Evolutionary conservation across 1,140 invertebrate species (phyloP).

Genomic region (Zaprionus capensis): DNA sequence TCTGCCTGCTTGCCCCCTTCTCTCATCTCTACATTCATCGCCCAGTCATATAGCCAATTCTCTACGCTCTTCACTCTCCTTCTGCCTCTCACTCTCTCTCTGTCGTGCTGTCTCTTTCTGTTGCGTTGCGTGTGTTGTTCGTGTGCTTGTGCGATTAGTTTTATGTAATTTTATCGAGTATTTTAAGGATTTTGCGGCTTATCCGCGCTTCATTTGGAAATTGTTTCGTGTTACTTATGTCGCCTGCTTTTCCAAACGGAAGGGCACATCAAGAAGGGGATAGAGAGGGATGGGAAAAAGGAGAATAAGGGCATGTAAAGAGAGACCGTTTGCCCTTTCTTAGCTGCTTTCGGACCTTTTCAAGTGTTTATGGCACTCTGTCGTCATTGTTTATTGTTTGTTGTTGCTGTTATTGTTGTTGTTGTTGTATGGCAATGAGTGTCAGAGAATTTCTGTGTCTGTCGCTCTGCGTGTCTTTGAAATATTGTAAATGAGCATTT

Average conservation of each 20-base stretch:
- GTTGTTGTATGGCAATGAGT: slow-evolving; percentile 56
- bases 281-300: background rate
- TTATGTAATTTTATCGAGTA: slow-evolving; percentile 84
- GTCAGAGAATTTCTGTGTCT: slow-evolving; percentile 43
- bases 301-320: slow-evolving; percentile 41
- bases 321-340: slow-evolving; percentile 44
- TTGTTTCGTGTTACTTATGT: slow-evolving; percentile 81
- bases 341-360: slow-evolving; percentile 51
- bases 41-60: slow-evolving; percentile 52
- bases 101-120: background rate
- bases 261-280: slow-evolving; percentile 17
- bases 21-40: slow-evolving; percentile 34
- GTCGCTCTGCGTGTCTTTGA: slow-evolving; percentile 18
- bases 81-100: slow-evolving; percentile 10
- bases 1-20: slow-evolving; percentile 7
- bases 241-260: slow-evolving; percentile 46
- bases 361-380: slow-evolving; percentile 74
- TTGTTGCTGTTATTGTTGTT: background rate
- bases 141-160: slow-evolving; percentile 82
- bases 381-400: slow-evolving; percentile 68
- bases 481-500: slow-evolving; percentile 70
- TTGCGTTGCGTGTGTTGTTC: slow-evolving; percentile 45
- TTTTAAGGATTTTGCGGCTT: slow-evolving; percentile 83
- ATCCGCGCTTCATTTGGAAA: slow-evolving; percentile 83
- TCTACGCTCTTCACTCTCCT: slow-evolving; percentile 18